Percentiles rank a stretch among this genome's conserved stretches.
Conservation (phyloP, 2,113 vertebrate genomes). For the Anoura caudifer region DNA sequence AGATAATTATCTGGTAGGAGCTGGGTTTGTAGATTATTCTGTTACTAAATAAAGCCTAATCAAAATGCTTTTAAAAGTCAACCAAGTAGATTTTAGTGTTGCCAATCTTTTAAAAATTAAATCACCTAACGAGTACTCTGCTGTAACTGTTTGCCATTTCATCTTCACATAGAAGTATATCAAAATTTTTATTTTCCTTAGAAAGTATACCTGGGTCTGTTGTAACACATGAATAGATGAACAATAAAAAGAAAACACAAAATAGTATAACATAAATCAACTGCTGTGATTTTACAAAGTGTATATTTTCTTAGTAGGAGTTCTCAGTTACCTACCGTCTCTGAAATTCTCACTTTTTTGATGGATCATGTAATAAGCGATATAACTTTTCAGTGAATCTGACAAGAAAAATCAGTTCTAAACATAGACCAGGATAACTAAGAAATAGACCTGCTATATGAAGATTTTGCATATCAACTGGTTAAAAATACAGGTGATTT, state of each 20-base stretch:
- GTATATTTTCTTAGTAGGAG: background rate
- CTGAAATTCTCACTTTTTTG: background rate
- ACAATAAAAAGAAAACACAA: background rate
- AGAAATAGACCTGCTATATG: background rate
- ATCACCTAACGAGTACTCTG: background rate
- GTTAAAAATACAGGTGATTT: background rate
- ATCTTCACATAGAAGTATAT: background rate
- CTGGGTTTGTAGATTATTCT: background rate
- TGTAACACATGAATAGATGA: background rate
- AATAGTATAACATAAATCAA: background rate
- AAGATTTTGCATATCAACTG: background rate
- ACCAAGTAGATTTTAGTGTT: background rate
- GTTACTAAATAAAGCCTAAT: background rate
- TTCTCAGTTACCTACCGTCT: background rate
- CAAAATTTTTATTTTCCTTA: conserved; percentile 35
- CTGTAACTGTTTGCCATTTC: conserved; percentile 11
- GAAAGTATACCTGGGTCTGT: background rate
- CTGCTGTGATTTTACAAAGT: background rate
- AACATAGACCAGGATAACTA: background rate
- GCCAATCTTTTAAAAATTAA: background rate
- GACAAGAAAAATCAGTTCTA: background rate
- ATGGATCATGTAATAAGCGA: background rate
- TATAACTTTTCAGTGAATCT: conserved; percentile 10
- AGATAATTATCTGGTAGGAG: background rate
- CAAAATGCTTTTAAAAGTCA: conserved; percentile 7